Evolutionary conservation across 2,888 invertebrate species (phyloP), one percentile per base, ranked within the genome.

Genomic region (Pyralis farinalis): DNA sequence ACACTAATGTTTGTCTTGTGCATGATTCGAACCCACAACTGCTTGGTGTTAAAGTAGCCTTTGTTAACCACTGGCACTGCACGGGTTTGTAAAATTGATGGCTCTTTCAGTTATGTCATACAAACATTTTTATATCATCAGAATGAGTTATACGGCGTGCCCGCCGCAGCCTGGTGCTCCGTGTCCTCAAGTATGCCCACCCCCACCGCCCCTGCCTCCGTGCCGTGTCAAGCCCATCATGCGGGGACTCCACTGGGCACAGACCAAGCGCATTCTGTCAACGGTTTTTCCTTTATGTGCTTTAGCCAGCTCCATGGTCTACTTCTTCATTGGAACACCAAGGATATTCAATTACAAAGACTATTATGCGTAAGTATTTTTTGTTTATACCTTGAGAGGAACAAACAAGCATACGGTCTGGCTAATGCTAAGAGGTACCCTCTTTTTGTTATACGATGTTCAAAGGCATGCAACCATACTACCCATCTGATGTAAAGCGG

Each of bases 341-440:
- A 90, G 91, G 39, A 93, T 90, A 54, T 66, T 75, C 7, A 81
- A 72, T 36, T 96, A 96, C 56, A 93, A 91, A 28, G 93, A 94
- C 25, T 96, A 93, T 72, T 95, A 95, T 90, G 93, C 91, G 96
- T 96, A 89, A 89, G 85, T 77, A 40, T 28, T 20, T 27, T 16
- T 16, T 3, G 4, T 16, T 16, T 2, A 16, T n/a, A n/a, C n/a
- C n/a, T n/a, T n/a, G n/a, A n/a, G n/a, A n/a, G n/a, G n/a, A n/a
- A n/a, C n/a, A n/a, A n/a, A n/a, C n/a, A n/a, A n/a, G n/a, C n/a
- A n/a, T n/a, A n/a, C n/a, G n/a, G n/a, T n/a, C n/a, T n/a, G n/a
- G n/a, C n/a, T n/a, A n/a, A n/a, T n/a, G n/a, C n/a, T n/a, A n/a
- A n/a, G n/a, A n/a, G n/a, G n/a, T n/a, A n/a, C n/a, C n/a, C n/a